These are phyloP conservation scores for Furcifer pardalis DNA, from an alignment of 2,797 vertebrate species.

Conservation along the genomic window DNA sequence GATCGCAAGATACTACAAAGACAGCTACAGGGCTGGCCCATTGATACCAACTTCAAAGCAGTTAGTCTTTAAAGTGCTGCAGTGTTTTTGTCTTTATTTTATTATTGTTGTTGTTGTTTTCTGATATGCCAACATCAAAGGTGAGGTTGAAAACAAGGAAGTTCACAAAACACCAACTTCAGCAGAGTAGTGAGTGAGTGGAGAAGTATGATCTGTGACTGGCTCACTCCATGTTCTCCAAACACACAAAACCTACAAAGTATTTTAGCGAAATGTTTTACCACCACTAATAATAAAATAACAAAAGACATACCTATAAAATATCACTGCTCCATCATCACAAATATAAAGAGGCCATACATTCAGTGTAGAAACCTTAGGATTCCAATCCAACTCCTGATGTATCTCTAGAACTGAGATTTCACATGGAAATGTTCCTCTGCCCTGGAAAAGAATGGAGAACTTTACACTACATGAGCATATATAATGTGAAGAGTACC, in stretches of 20 bases:
- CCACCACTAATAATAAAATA: neutral
- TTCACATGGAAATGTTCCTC: constrained; percentile 99
- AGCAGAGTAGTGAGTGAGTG: neutral
- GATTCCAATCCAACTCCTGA: constrained; percentile 99
- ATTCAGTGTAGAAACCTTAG: constrained; percentile 96
- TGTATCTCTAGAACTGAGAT: constrained; percentile 98
- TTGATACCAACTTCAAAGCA: neutral
- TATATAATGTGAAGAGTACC: neutral
- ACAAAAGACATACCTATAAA: constrained; percentile 89
- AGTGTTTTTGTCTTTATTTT: too few species aligned
- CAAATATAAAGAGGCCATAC: constrained; percentile 99
- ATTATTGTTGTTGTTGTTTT: too few species aligned
- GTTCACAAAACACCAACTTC: neutral
- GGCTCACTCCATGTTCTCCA: neutral
- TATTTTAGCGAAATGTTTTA: neutral
- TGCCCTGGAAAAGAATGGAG: constrained; percentile 81
- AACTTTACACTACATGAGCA: constrained; percentile 20
- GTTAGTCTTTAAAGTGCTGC: too few species aligned
- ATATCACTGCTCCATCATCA: constrained; percentile 98
- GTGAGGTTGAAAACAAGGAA: neutral
- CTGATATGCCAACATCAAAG: neutral
- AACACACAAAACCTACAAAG: neutral
- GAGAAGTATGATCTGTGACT: too few species aligned
- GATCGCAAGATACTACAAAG: neutral
- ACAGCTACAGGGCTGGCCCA: too few species aligned